Evolutionary conservation across 1,140 invertebrate genomes (phyloP), one percentile per base, ranked within the genome.

Genomic region (Drosophila ohnishii): DNA sequence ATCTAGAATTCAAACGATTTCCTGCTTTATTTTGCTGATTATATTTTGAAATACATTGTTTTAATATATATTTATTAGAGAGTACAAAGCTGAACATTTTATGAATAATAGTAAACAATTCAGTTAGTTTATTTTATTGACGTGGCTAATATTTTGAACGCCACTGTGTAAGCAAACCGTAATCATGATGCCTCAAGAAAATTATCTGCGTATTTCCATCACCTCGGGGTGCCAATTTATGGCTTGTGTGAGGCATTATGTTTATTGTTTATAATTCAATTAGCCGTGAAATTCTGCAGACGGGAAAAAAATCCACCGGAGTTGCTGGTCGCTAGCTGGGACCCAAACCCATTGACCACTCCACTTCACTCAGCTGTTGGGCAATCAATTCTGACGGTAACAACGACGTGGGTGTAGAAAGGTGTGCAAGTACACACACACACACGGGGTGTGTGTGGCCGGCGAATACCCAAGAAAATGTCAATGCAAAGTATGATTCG

Each of bases 241-340:
- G 40, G 61, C 50, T 39, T 71, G 48, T 62, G 55, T 50, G 63
- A 57, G 42, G 67, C 59, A 61, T 64, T 78, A 75, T 86, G 82
- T 83, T 86, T 87, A 87, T 87, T 86, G 79, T 86, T 86, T 86
- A 83, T 79, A 87, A 87, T 87, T 86, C 63, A 87, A 86, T 86
- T 86, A 87, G 72, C 83, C 83, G 64, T 83, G 84, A 87, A 82
- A 77, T 44, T 76, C 53, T 61, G 59, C 75, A 82, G 71, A 56
- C 60, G 30, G 73, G 47, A 60, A 64, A 59, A 39, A 30, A 22
- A 25, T 22, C 57, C 37, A 40, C 45, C 35, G 37, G 44, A 62
- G 25, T 34, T 60, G 8, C 30, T n/a, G 11, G 14, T 42, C 16
- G 19, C 35, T 28, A 64, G 64, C 34, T n/a, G 35, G 34, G 60